These are phyloP conservation scores for Acleris emargana DNA, from an alignment of 2,888 invertebrate species.

Conservation along the genomic window DNA sequence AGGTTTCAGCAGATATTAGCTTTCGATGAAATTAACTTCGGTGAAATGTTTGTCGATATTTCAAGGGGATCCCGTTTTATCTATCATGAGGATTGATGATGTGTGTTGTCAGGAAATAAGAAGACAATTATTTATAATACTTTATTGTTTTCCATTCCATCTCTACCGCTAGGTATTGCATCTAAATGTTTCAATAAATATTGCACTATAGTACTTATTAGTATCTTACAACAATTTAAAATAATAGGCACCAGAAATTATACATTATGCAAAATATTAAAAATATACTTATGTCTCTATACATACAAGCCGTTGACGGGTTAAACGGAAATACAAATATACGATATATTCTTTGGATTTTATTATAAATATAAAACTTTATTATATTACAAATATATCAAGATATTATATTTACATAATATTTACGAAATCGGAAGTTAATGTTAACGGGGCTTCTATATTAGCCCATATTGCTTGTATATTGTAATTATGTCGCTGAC, in stretches of 20 bases:
- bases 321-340: conserved; percentile 25
- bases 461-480: background rate
- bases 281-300: conserved; percentile 35
- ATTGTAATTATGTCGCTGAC: too few species aligned
- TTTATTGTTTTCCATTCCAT: conserved; percentile 32
- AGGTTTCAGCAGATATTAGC: too few species aligned
- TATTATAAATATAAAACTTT: conserved; percentile 13
- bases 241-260: conserved; percentile 41
- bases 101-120: too few species aligned
- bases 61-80: too few species aligned
- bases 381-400: conserved; percentile 6
- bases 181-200: conserved; percentile 38
- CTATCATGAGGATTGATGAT: too few species aligned
- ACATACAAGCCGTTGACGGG: conserved; percentile 1
- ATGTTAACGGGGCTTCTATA: background rate
- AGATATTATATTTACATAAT: conserved; percentile 9
- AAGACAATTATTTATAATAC: conserved; percentile 23
- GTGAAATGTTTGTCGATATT: too few species aligned
- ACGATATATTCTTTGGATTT: conserved; percentile 31
- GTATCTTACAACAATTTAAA: conserved; percentile 15
- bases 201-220: conserved; percentile 39
- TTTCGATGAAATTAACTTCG: too few species aligned
- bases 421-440: background rate
- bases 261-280: conserved; percentile 41
- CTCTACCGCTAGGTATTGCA: conserved; percentile 33